A percentile compares a stretch with the other conserved stretches of the same genome.
These are phyloP conservation scores for Porites lutea DNA, from an alignment of 64 coral and sea anemone genomes.

Conservation along the genomic window DNA sequence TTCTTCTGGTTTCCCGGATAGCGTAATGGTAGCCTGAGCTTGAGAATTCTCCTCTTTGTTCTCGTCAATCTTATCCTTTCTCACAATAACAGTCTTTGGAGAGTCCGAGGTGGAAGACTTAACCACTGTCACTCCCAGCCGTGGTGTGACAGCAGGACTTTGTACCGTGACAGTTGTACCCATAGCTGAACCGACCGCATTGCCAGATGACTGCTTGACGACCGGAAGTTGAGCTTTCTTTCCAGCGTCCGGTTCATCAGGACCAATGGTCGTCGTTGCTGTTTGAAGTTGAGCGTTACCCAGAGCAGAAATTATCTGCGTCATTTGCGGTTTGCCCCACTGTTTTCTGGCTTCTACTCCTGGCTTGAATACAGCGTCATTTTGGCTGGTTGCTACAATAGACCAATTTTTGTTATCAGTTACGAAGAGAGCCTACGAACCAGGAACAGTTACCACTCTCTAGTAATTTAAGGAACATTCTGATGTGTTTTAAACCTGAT, in stretches of 20 bases:
- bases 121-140: slow-evolving; percentile 44
- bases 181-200: not conserved
- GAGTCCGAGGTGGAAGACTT: slow-evolving; percentile 20
- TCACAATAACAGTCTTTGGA: slow-evolving; percentile 49
- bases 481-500: too few species aligned
- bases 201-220: slow-evolving; percentile 10
- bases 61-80: slow-evolving; percentile 11
- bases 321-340: slow-evolving; percentile 87
- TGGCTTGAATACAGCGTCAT: slow-evolving; percentile 91
- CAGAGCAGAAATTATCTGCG: slow-evolving; percentile 86
- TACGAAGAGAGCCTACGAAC: not conserved
- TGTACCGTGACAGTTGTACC: slow-evolving; percentile 43
- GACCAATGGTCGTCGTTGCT: slow-evolving; percentile 74
- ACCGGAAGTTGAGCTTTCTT: slow-evolving; percentile 6
- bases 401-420: not conserved
- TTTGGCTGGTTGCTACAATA: slow-evolving; percentile 76
- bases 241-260: slow-evolving; percentile 69
- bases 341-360: slow-evolving; percentile 71
- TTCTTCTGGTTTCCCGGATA: not conserved
- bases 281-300: slow-evolving; percentile 90
- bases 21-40: slow-evolving; percentile 9
- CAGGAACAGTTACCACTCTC: too few species aligned
- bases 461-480: too few species aligned
- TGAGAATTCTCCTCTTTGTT: not conserved
- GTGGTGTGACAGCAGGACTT: not conserved